A percentile compares a stretch with the other conserved stretches of the same genome.
phyloP scores from a whole-genome alignment of 2,888 invertebrate genomes.

The Suillia variegata region DNA sequence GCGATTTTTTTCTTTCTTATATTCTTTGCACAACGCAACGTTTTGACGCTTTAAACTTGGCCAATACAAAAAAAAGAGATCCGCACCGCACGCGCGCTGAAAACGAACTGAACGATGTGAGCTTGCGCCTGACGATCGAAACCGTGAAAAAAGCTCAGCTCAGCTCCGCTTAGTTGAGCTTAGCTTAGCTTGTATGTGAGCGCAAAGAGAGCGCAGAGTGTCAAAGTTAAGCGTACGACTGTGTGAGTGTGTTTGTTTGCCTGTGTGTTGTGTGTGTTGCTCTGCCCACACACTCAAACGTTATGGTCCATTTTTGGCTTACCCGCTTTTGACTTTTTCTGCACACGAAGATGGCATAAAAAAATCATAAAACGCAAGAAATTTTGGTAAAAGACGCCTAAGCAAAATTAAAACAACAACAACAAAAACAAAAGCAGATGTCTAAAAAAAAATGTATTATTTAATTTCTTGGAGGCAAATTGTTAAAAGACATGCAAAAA shows the following conservation, averaged over 20 bases:
- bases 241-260: conserved; percentile 16
- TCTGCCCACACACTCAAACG: conserved; percentile 15
- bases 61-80: conserved; percentile 35
- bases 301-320: conserved; percentile 50
- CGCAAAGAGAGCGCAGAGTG: conserved; percentile 5
- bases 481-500: not conserved
- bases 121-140: conserved; percentile 16
- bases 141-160: conserved; percentile 10
- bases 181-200: not conserved
- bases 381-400: conserved; percentile 2
- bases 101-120: conserved; percentile 47
- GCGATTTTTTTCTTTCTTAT: not conserved
- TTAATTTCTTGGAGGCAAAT: not conserved
- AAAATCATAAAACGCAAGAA: not conserved
- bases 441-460: conserved; percentile 4
- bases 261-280: not conserved
- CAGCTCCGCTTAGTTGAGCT: not conserved
- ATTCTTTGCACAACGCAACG: not conserved
- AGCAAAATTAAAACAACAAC: not conserved
- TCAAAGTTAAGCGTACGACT: conserved; percentile 11
- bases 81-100: conserved; percentile 54
- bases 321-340: not conserved
- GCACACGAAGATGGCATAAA: conserved; percentile 1
- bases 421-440: not conserved
- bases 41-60: not conserved